A percentile compares a stretch with the other conserved stretches of the same genome.
Evolutionary conservation across 2,113 vertebrate genomes (phyloP).

Genomic region (Macrotis lagotis): DNA sequence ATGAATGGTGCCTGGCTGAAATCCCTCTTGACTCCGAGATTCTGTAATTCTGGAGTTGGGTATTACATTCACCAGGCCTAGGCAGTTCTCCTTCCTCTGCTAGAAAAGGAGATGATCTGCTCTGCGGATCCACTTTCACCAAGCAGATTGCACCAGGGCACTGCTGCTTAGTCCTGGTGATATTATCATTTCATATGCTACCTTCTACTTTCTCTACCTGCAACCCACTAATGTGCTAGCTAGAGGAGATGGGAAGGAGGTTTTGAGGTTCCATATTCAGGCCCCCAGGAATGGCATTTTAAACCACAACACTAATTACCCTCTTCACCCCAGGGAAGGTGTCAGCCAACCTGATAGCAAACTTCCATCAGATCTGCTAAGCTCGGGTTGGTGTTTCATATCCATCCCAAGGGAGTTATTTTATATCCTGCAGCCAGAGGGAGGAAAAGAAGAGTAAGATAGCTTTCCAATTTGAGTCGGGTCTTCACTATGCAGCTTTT

Average conservation of each 20-base stretch:
- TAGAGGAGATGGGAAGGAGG: background rate
- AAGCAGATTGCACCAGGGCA: background rate
- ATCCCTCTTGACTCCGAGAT: background rate
- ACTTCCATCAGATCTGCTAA: background rate
- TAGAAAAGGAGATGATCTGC: background rate
- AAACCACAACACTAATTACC: background rate
- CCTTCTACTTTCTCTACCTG: background rate
- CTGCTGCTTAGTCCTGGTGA: background rate
- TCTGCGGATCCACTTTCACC: constrained; percentile 5
- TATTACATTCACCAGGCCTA: background rate
- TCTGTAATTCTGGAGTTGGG: background rate
- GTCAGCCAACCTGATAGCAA: background rate
- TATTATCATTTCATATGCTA: background rate
- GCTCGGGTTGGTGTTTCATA: background rate
- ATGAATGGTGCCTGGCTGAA: background rate
- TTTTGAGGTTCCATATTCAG: background rate
- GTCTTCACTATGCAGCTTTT: background rate
- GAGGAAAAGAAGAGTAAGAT: background rate
- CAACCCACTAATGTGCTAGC: background rate
- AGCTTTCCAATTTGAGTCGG: background rate
- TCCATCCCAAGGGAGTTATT: background rate
- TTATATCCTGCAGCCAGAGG: background rate
- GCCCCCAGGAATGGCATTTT: background rate
- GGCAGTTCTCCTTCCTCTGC: background rate
- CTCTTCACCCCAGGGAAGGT: constrained; percentile 12